A percentile compares a stretch with the other conserved stretches of the same genome.
Evolutionary conservation across 2,797 vertebrate species (phyloP).

Genomic region (Periparus ater): DNA sequence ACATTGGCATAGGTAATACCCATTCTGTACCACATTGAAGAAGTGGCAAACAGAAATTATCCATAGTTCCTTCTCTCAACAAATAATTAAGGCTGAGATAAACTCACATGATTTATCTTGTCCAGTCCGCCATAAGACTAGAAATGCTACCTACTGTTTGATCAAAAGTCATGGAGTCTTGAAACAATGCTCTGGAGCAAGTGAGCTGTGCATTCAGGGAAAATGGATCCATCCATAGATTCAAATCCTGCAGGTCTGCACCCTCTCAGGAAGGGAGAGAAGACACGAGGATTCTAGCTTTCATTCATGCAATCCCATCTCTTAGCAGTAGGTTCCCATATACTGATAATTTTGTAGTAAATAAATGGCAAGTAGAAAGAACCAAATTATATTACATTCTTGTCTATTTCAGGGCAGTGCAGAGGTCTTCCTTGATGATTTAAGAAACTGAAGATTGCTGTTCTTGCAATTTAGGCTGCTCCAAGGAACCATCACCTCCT

Average conservation of each 20-base stretch:
- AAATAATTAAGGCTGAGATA: neutral
- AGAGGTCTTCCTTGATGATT: neutral
- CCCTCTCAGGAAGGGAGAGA: neutral
- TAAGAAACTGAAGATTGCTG: neutral
- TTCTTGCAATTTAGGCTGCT: neutral
- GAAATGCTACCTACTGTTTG: neutral
- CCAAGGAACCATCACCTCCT: neutral
- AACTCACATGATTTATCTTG: neutral
- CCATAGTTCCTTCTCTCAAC: neutral
- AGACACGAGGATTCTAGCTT: neutral
- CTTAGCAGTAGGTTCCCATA: neutral
- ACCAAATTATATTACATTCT: neutral
- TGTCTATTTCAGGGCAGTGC: neutral
- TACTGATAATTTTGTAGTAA: neutral
- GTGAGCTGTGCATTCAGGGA: neutral
- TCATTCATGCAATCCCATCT: neutral
- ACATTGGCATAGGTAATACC: neutral
- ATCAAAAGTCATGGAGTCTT: neutral
- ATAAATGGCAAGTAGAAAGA: neutral
- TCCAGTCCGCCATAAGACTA: neutral
- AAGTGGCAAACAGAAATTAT: neutral
- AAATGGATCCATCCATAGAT: neutral
- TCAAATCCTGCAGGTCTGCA: neutral
- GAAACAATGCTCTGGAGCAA: neutral
- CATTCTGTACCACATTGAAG: neutral